Base-by-base conservation (phyloP, 2,113 vertebrate species). In the Athene cunicularia region DNA sequence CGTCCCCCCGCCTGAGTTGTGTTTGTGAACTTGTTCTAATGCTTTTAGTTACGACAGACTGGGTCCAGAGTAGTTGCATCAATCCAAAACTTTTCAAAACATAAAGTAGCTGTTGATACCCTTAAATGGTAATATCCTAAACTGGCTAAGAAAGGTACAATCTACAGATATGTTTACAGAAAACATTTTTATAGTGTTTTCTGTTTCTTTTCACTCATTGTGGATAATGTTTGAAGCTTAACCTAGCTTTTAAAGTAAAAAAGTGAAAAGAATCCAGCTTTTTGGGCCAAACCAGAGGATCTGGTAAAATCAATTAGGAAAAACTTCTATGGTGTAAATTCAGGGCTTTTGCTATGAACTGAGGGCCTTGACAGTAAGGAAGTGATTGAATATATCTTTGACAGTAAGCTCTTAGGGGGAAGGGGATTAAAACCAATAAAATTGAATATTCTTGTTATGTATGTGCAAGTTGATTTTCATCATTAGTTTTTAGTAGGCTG, bases 351-450 rank as follows among this genome's bases (percentile, higher is more conserved):
- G 9, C n/a, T 75, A 2, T 39, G 30, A 19, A 6, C 55, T 41
- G 10, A 41, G 15, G 16, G 15, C 37, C 55, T 77, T 88, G 23
- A 11, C 12, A 63, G 18, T 49, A 59, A 62, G 18, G 19, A 87
- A 47, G 19, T 45, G 49, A 30, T 49, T 37, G 22, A 52, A 13
- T 70, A 0, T 22, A 9, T n/a, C 27, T 70, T 83, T 62, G 15
- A 67, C 30, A 53, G 28, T 21, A 50, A 53, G 5, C 28, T 86
- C 15, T 27, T 86, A 7, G 0, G 0, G 5, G 14, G 6, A 9
- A 14, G 3, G 14, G 15, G 5, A 33, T 39, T 80, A 35, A 70
- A 88, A 68, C 76, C 63, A 15, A 33, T 0, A 18, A 19, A 32
- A 33, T 33, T 18, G 5, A 37, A 24, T 62, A 12, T 56, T 72